Conservation (phyloP, 1,140 invertebrate genomes). For the Zaprionus camerounensis region DNA sequence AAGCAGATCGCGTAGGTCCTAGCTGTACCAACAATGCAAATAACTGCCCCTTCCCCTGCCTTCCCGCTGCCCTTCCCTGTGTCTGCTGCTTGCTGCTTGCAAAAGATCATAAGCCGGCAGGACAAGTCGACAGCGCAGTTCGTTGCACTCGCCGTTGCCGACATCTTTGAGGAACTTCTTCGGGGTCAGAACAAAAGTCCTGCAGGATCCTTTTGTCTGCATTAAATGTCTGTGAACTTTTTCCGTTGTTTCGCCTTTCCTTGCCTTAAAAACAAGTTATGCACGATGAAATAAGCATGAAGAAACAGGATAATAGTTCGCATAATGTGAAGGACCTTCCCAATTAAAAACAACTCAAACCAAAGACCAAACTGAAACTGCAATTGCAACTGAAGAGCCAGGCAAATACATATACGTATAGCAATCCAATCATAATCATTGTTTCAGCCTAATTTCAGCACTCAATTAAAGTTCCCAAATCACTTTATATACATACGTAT, state of each 20-base stretch:
- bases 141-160: slow-evolving; percentile 60
- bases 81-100: neutral
- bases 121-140: slow-evolving; percentile 51
- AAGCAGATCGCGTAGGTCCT: slow-evolving; percentile 12
- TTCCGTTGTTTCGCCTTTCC: slow-evolving; percentile 53
- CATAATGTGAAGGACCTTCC: slow-evolving; percentile 72
- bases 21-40: slow-evolving; percentile 59
- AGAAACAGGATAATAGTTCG: slow-evolving; percentile 62
- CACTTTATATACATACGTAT: neutral
- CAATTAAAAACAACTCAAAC: slow-evolving; percentile 45
- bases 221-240: slow-evolving; percentile 75
- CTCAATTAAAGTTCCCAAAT: neutral
- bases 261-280: slow-evolving; percentile 59
- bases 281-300: slow-evolving; percentile 32
- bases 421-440: slow-evolving; percentile 18
- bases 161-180: slow-evolving; percentile 16
- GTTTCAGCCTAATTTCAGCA: neutral
- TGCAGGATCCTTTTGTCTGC: slow-evolving; percentile 47
- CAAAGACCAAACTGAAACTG: slow-evolving; percentile 25
- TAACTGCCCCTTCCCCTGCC: slow-evolving; percentile 10
- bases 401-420: neutral
- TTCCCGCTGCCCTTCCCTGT: too few species aligned
- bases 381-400: slow-evolving; percentile 25
- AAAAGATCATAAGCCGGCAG: slow-evolving; percentile 32
- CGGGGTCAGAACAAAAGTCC: slow-evolving; percentile 54